These are phyloP conservation scores for Syngnathus scovelli DNA, from an alignment of 2,113 vertebrate genomes.

Conservation along the genomic window DNA sequence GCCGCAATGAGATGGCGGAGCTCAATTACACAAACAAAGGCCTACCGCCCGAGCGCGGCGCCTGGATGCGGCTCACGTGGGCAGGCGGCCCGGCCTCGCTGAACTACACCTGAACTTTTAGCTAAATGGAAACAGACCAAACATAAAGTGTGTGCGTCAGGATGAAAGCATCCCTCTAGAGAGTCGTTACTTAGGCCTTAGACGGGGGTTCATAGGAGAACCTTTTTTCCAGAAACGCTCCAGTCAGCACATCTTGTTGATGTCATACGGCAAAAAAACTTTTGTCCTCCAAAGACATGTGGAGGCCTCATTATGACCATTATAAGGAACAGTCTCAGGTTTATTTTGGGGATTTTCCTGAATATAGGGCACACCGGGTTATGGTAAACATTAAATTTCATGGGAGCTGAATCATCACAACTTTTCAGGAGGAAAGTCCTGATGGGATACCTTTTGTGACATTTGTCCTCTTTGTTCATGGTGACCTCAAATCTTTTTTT, in stretches of 20 bases:
- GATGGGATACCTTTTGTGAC: neutral
- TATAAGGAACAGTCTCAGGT: no score
- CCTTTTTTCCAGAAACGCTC: conserved; percentile 12
- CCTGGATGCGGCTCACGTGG: conserved; percentile 48
- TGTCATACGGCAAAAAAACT: conserved; percentile 17
- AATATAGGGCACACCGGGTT: no score
- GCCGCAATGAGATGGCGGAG: conserved; percentile 1
- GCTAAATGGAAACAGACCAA: conserved; percentile 73
- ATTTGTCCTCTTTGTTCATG: conserved; percentile 31
- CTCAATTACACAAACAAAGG: conserved; percentile 44
- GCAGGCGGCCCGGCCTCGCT: conserved; percentile 53
- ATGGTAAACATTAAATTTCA: neutral
- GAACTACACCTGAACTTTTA: conserved; percentile 71
- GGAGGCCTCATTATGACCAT: conserved; percentile 3
- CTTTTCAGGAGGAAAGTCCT: no score
- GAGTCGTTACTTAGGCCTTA: conserved; percentile 49
- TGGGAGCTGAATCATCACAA: neutral
- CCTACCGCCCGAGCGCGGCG: conserved; percentile 36
- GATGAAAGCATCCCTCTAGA: conserved; percentile 67
- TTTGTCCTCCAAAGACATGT: conserved; percentile 10
- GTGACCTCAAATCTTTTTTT: conserved; percentile 3
- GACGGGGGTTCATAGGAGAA: conserved; percentile 52
- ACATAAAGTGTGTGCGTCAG: conserved; percentile 63
- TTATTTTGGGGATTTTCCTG: no score
- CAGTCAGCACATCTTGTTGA: conserved; percentile 44